phyloP scores from a whole-genome alignment of 2,888 invertebrate species.

The Acleris laterana region DNA sequence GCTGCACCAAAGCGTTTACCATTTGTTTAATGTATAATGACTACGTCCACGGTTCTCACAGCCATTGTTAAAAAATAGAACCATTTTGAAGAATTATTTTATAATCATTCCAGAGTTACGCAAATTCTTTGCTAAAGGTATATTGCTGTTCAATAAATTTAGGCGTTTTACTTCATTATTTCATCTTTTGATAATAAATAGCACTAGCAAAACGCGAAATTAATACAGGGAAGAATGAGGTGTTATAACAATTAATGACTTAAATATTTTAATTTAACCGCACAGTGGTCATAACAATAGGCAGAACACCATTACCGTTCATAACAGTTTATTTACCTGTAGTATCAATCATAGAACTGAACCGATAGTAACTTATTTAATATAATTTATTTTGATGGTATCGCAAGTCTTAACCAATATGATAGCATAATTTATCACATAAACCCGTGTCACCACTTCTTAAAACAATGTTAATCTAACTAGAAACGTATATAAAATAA shows the following conservation, averaged over 20 bases:
- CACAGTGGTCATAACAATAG: not conserved
- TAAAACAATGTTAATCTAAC: slow-evolving; percentile 6
- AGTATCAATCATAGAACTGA: slow-evolving; percentile 20
- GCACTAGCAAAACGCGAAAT: not conserved
- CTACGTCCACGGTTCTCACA: slow-evolving; percentile 61
- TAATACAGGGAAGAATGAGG: slow-evolving; percentile 12
- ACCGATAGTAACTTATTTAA: not conserved
- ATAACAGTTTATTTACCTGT: not conserved
- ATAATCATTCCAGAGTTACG: not conserved
- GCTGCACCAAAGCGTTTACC: slow-evolving; percentile 19
- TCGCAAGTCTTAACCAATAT: no score
- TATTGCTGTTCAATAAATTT: not conserved
- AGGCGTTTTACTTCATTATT: not conserved
- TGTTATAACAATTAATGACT: slow-evolving; percentile 9
- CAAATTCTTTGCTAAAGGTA: not conserved
- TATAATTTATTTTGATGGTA: no score
- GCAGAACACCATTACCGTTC: slow-evolving; percentile 4
- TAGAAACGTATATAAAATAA: not conserved
- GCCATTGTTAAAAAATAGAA: slow-evolving; percentile 60
- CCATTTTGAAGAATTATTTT: slow-evolving; percentile 1
- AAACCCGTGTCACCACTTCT: slow-evolving; percentile 32
- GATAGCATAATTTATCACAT: not conserved
- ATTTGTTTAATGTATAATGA: slow-evolving; percentile 35
- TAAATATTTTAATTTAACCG: not conserved
- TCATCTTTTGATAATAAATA: not conserved